Base-by-base conservation (phyloP, 64 coral and sea anemone genomes). In the Porites lutea region DNA sequence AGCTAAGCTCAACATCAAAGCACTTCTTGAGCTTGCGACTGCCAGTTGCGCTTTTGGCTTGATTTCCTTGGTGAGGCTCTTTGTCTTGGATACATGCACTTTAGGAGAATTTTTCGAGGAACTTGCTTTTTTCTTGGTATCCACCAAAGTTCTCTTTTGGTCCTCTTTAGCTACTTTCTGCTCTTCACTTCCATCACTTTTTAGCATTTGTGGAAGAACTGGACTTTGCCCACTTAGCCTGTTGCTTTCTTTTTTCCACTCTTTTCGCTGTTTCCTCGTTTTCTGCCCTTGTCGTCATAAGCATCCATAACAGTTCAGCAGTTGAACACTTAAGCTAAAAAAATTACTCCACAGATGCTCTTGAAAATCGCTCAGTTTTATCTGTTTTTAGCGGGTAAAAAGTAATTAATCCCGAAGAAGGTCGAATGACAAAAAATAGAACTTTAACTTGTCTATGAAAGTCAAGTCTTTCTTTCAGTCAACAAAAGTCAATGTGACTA, bases 1-100 rank as follows among this genome's bases (percentile, higher is more conserved):
- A 6, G 68, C 21, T 73, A 44, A 73, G 71, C 11, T 13, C 23
- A 73, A 44, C 43, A 73, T 73, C 71, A 73, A 44, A 73, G 71
- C 71, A 73, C 71, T 44, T 73, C 71, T 73, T 44, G 71, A 73
- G 71, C 47, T 8, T 44, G 14, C 5, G 71, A 8, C 71, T 45
- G 21, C 22, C 4, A 73, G 44, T 44, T 73, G 21, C 47, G 71
- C 71, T 44, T 71, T 71, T 71, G 68, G 68, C 44, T 71, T 71
- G 68, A 71, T 71, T 19, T 71, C 68, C 44, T 71, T 71, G 68
- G 23, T 27, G 68, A 71, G 68, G n/a, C 44, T 71, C 68, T 71
- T 71, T 71, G 68, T 9, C 44, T 71, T 60, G 8, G 20, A 43
- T 44, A 44, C 10, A 5, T 73, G 27, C 71, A 73, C 11, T 8